phyloP scores from a whole-genome alignment of 2,888 invertebrate species.

The Meganola albula region DNA sequence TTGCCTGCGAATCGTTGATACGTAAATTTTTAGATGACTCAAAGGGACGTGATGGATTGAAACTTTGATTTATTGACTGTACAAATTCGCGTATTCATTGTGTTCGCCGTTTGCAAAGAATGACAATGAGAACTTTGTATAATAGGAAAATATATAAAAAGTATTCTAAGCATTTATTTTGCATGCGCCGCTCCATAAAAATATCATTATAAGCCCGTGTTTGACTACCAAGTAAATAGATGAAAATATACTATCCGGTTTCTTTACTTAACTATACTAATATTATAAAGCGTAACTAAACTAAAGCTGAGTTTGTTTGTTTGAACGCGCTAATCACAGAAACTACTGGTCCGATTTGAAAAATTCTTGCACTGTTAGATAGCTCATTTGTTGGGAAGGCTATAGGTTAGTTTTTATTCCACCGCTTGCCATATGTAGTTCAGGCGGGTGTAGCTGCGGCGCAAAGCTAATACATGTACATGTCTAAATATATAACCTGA shows the following conservation, averaged over 20 bases:
- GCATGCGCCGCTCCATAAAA: not conserved
- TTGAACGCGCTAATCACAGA: too few species aligned
- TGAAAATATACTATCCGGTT: too few species aligned
- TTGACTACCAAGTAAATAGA: not conserved
- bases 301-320: too few species aligned
- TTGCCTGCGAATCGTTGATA: slow-evolving; percentile 22
- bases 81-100: too few species aligned
- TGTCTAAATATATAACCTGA: too few species aligned
- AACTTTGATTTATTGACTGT: slow-evolving; percentile 3
- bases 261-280: too few species aligned
- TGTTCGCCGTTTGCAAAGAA: not conserved
- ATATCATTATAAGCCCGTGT: not conserved
- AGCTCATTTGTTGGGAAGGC: not conserved
- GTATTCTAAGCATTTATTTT: not conserved
- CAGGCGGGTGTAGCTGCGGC: too few species aligned
- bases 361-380: slow-evolving; percentile 8
- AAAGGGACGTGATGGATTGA: slow-evolving; percentile 9
- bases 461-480: too few species aligned
- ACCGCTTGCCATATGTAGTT: slow-evolving; percentile 21
- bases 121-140: not conserved
- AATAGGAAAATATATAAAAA: not conserved
- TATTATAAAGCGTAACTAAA: too few species aligned
- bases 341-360: not conserved
- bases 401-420: too few species aligned
- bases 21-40: slow-evolving; percentile 23